Evolutionary conservation across 2,888 invertebrate genomes (phyloP).

Genomic region (Drosophila pseudotalamancana): DNA sequence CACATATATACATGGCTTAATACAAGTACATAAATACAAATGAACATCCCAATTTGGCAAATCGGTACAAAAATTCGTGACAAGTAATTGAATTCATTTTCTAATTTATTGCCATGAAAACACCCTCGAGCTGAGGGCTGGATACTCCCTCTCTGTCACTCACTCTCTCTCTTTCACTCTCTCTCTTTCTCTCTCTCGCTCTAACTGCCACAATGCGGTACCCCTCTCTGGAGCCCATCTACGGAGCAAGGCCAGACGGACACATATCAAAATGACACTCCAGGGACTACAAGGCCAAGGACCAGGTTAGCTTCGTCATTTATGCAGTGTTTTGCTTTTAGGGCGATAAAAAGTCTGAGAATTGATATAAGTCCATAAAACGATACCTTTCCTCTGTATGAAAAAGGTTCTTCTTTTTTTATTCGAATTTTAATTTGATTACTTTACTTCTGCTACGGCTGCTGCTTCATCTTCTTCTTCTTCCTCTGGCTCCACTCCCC

Average conservation of each 20-base stretch:
- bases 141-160: too few relatives aligned
- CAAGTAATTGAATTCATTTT: conserved; percentile 80
- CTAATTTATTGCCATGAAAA: conserved; percentile 76
- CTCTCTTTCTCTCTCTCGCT: conserved; percentile 1
- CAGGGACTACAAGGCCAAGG: conserved; percentile 65
- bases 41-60: conserved; percentile 68
- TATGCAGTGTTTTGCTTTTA: conserved; percentile 52
- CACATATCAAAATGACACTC: conserved; percentile 79
- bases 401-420: conserved; percentile 49
- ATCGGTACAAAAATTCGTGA: conserved; percentile 75
- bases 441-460: conserved; percentile 45
- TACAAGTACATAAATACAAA: conserved; percentile 46
- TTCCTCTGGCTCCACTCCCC: conserved; percentile 9
- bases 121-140: conserved; percentile 53
- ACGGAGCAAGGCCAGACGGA: conserved; percentile 49
- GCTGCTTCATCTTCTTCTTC: not conserved
- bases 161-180: too few relatives aligned
- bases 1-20: conserved; percentile 22
- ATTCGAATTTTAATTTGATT: conserved; percentile 79
- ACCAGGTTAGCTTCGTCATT: conserved; percentile 56
- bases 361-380: conserved; percentile 77
- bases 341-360: conserved; percentile 70
- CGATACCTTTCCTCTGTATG: conserved; percentile 42
- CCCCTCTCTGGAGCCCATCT: conserved; percentile 5
- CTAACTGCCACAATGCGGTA: conserved; percentile 31